These are phyloP conservation scores for Peromyscus attwateri DNA, from an alignment of 2,797 vertebrate genomes.

Conservation along the genomic window DNA sequence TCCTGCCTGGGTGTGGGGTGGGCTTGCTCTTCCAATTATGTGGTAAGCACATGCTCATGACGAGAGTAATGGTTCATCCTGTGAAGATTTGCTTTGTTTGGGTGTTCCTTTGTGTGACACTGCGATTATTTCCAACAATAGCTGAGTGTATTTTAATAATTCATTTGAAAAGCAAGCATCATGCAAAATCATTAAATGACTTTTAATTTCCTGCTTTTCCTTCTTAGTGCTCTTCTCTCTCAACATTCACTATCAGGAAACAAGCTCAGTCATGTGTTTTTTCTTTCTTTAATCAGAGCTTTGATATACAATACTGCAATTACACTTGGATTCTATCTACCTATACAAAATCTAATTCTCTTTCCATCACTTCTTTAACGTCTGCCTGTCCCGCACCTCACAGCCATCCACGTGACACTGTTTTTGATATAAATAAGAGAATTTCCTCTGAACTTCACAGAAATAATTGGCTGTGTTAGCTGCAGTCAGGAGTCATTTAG, in stretches of 20 bases:
- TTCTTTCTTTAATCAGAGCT: not conserved
- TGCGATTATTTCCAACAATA: not conserved
- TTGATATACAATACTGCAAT: not conserved
- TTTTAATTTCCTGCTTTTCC: not conserved
- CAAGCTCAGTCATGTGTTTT: not conserved
- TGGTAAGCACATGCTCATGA: not conserved
- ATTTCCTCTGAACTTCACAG: slow-evolving; percentile 21
- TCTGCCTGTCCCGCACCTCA: not conserved
- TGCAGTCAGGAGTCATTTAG: not conserved
- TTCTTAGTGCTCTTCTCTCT: not conserved
- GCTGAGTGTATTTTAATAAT: not conserved
- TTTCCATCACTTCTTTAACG: not conserved
- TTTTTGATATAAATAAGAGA: not conserved
- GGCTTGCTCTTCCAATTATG: not conserved
- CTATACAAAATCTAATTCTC: not conserved
- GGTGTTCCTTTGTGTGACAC: not conserved
- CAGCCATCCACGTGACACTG: not conserved
- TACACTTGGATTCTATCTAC: not conserved
- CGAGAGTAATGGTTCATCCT: not conserved
- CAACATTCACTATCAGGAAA: not conserved
- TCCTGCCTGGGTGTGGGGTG: not conserved
- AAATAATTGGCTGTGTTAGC: not conserved
- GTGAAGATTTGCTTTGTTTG: not conserved
- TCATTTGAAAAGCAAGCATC: not conserved
- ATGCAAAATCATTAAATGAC: too few species aligned